Evolutionary conservation across 2,797 vertebrate genomes (phyloP), one percentile per base, ranked within the genome.

Genomic region (Gallinago solitaria): DNA sequence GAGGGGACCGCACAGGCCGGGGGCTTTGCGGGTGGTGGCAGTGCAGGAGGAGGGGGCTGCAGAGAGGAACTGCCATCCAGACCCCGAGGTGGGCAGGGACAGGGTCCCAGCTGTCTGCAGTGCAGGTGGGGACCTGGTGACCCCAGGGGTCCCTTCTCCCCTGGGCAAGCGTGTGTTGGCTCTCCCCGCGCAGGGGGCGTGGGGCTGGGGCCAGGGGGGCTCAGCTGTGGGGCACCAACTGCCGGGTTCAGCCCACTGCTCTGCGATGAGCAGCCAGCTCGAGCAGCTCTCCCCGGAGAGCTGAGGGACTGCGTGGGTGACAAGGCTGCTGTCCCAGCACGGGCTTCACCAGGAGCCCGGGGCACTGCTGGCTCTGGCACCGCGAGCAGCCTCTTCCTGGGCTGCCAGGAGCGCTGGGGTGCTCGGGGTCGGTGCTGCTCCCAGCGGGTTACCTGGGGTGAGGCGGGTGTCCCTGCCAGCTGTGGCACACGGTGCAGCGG

Each of bases 121-220:
- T 0, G 1, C 32, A 32, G 45, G 14, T 1, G 3, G 65, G 53
- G 14, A 45, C 57, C 32, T 3, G 35, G 63, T 1, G 16, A 33
- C 30, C 10, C 39, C 16, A 18, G 16, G 1, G 3, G 32, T 35
- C 65, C 69, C 32, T n/a, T 70, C 24, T 80, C 21, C 17, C 20
- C 18, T 1, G 2, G 73, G 19, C 19, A 16, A 20, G 33, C 3
- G 2, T 0, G 0, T 11, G 28, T 9, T 0, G 1, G 53, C 67
- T 82, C 27, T 35, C 15, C 7, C 13, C 1, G 3, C 54, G 11
- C 16, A 4, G 54, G 45, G 51, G n/a, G 24, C 85, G 63, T 6
- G 1, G 70, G n/a, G 21, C 59, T n/a, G 60, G 35, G n/a, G 61
- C 35, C 0, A 1, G 30, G 25, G 79, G n/a, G 51, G 56, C 82